Conservation (phyloP, 2,888 invertebrate genomes). For the Coelopa pilipes region DNA sequence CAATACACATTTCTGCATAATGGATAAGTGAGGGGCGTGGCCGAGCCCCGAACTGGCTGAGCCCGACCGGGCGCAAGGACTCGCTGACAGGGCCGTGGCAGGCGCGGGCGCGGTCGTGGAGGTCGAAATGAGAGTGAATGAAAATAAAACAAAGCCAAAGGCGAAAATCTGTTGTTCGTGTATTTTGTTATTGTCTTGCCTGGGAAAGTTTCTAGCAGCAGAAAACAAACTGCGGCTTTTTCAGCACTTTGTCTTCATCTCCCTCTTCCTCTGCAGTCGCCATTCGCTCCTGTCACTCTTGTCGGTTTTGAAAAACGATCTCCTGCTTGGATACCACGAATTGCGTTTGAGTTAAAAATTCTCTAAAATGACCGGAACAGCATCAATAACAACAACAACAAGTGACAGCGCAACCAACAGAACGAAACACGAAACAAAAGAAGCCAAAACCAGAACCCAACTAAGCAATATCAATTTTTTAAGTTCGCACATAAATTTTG, state of each 20-base stretch:
- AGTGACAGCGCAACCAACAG: too few species aligned
- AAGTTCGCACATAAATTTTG: constrained; percentile 19
- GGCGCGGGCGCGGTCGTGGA: neutral
- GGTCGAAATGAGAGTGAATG: neutral
- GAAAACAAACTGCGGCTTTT: too few species aligned
- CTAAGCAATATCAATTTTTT: constrained; percentile 16
- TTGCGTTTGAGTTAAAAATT: constrained; percentile 26
- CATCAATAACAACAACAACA: constrained; percentile 14
- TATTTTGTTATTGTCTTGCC: too few species aligned
- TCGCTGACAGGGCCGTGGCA: neutral
- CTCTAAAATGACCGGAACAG: neutral
- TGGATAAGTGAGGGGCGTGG: constrained; percentile 28
- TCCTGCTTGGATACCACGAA: constrained; percentile 31
- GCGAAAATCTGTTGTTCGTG: neutral
- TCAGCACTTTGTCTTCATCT: neutral
- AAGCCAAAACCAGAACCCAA: neutral
- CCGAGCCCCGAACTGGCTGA: neutral
- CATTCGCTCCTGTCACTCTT: neutral
- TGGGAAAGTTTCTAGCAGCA: too few species aligned
- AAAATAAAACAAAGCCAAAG: neutral
- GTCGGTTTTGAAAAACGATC: constrained; percentile 31
- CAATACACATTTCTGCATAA: constrained; percentile 28
- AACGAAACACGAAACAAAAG: neutral
- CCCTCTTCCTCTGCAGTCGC: neutral
- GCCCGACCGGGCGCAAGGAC: neutral